Percentiles rank a stretch among this genome's conserved stretches.
These are phyloP conservation scores for Volucella inanis DNA, from an alignment of 2,888 invertebrate species.

Conservation along the genomic window DNA sequence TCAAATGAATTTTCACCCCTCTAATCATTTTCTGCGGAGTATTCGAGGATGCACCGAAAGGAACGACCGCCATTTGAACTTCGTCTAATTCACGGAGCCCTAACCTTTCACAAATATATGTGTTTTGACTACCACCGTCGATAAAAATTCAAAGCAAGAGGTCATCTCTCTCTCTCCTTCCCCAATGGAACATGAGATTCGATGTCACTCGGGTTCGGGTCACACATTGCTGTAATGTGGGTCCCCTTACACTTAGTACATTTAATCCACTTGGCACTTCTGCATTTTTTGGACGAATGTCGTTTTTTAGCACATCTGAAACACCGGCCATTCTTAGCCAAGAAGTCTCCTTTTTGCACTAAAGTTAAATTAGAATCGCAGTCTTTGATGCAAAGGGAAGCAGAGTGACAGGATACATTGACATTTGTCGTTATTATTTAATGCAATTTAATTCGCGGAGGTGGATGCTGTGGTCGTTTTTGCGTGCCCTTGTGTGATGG, in stretches of 20 bases:
- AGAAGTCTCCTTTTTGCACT: conserved; percentile 9
- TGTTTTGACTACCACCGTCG: neutral
- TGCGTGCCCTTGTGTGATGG: neutral
- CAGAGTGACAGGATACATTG: conserved; percentile 8
- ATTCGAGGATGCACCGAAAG: no score
- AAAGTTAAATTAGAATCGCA: neutral
- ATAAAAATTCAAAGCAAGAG: neutral
- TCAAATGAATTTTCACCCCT: no score
- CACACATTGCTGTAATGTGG: conserved; percentile 24
- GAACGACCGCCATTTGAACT: no score
- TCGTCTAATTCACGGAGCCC: no score
- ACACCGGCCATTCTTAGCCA: neutral
- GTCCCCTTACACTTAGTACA: conserved; percentile 23
- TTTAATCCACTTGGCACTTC: conserved; percentile 4
- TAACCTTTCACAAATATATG: neutral
- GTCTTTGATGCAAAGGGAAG: conserved; percentile 5
- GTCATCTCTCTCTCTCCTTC: neutral
- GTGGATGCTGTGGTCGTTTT: no score
- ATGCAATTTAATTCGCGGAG: no score
- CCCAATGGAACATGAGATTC: conserved; percentile 11
- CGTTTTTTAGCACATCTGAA: no score
- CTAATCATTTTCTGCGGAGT: no score
- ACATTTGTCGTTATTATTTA: conserved; percentile 16
- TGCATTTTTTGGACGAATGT: neutral
- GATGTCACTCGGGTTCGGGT: conserved; percentile 8